A percentile compares a stretch with the other conserved stretches of the same genome.
phyloP scores from a whole-genome alignment of 2,113 vertebrate species.

The Suricata suricatta region DNA sequence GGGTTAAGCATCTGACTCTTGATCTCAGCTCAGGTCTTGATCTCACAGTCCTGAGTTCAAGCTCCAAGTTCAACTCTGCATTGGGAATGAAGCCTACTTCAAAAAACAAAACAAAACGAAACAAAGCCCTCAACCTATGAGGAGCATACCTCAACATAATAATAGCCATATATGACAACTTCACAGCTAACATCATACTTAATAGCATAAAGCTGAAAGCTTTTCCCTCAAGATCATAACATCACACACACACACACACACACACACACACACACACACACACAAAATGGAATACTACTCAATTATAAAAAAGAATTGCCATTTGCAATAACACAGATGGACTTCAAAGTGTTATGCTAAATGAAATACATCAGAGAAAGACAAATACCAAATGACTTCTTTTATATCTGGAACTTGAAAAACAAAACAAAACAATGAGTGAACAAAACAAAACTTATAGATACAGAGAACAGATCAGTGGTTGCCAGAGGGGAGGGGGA shows the following conservation, averaged over 20 bases:
- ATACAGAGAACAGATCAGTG: not conserved
- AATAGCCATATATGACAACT: not conserved
- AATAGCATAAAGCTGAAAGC: not conserved
- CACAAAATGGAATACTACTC: not conserved
- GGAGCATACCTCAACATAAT: not conserved
- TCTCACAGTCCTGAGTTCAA: too few relatives aligned
- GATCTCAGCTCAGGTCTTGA: too few relatives aligned
- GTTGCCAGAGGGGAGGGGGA: not conserved
- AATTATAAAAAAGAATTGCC: not conserved
- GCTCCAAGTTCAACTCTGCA: too few relatives aligned
- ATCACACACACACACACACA: not conserved
- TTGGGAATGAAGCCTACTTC: too few relatives aligned
- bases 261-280: too few relatives aligned
- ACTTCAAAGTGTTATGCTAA: not conserved
- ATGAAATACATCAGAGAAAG: not conserved
- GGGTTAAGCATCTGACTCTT: too few relatives aligned
- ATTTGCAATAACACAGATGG: not conserved
- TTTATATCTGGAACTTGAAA: not conserved
- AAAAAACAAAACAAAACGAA: too few relatives aligned
- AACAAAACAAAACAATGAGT: not conserved
- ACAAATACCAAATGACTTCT: not conserved
- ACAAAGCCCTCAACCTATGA: not conserved
- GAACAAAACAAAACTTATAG: not conserved
- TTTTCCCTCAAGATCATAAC: not conserved
- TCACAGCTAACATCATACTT: not conserved